Percentiles rank a stretch among this genome's conserved stretches.
phyloP scores from a whole-genome alignment of 2,797 vertebrate genomes.

The Centroberyx gerrardi region DNA sequence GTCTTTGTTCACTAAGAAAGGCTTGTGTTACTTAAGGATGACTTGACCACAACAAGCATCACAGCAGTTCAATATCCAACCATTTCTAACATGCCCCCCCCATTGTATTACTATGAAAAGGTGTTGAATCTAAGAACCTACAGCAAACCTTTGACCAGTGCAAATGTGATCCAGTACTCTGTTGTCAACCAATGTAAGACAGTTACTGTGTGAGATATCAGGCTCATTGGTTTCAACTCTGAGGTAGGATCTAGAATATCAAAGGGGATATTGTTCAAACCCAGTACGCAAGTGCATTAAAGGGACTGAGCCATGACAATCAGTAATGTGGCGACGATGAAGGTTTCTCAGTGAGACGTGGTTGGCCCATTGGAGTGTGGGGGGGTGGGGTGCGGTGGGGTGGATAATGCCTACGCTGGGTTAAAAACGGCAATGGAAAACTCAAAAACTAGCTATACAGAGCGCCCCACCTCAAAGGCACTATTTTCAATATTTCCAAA shows the following conservation, averaged over 20 bases:
- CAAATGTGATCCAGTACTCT: slow-evolving; percentile 66
- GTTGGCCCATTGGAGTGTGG: slow-evolving; percentile 54
- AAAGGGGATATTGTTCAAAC: slow-evolving; percentile 57
- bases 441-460: slow-evolving; percentile 61
- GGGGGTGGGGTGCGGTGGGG: slow-evolving; percentile 13
- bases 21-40: slow-evolving; percentile 53
- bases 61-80: slow-evolving; percentile 61
- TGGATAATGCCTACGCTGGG: slow-evolving; percentile 36
- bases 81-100: slow-evolving; percentile 19
- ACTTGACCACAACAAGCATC: slow-evolving; percentile 56
- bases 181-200: slow-evolving; percentile 61
- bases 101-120: slow-evolving; percentile 20
- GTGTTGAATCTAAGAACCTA: slow-evolving; percentile 25
- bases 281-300: slow-evolving; percentile 57
- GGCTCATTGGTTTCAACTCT: slow-evolving; percentile 66
- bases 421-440: slow-evolving; percentile 28
- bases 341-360: slow-evolving; percentile 39
- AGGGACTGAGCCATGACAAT: slow-evolving; percentile 66
- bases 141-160: slow-evolving; percentile 45
- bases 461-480: slow-evolving; percentile 79
- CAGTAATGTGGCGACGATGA: slow-evolving; percentile 48
- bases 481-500: slow-evolving; percentile 67
- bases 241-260: slow-evolving; percentile 74
- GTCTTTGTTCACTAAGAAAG: slow-evolving; percentile 61
- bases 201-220: slow-evolving; percentile 47